phyloP scores from a whole-genome alignment of 2,888 invertebrate genomes.

The Neoascia interrupta region DNA sequence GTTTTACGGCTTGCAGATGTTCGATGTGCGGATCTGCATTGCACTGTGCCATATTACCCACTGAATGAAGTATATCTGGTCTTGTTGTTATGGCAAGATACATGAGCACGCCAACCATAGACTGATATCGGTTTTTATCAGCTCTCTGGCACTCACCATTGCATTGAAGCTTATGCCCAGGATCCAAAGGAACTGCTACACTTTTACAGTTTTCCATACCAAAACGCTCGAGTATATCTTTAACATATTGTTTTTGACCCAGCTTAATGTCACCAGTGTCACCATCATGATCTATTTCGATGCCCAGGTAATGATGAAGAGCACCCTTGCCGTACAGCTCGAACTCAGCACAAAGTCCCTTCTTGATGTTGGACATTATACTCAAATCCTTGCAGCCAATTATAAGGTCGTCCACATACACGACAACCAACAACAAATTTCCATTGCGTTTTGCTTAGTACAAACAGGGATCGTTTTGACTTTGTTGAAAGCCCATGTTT shows the following conservation, averaged over 20 bases:
- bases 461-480: slow-evolving; percentile 29
- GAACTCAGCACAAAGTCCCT: slow-evolving; percentile 15
- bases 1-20: slow-evolving; percentile 48
- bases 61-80: slow-evolving; percentile 68
- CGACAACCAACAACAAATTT: slow-evolving; percentile 29
- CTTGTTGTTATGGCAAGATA: slow-evolving; percentile 62
- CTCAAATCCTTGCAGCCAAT: slow-evolving; percentile 32
- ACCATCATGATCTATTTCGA: slow-evolving; percentile 41
- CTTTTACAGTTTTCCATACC: slow-evolving; percentile 62
- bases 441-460: slow-evolving; percentile 24
- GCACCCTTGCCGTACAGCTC: slow-evolving; percentile 19
- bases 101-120: slow-evolving; percentile 57
- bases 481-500: slow-evolving; percentile 29
- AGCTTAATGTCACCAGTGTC: slow-evolving; percentile 45
- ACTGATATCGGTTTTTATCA: slow-evolving; percentile 56
- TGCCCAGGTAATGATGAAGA: slow-evolving; percentile 43
- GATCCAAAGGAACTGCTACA: slow-evolving; percentile 42
- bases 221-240: slow-evolving; percentile 54
- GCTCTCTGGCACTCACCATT: slow-evolving; percentile 37
- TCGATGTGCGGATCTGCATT: no score
- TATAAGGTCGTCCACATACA: slow-evolving; percentile 28
- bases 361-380: slow-evolving; percentile 24
- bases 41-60: slow-evolving; percentile 65
- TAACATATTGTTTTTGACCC: slow-evolving; percentile 57
- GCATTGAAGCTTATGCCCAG: slow-evolving; percentile 33